Percentiles rank a stretch among this genome's conserved stretches.
Evolutionary conservation across 2,888 invertebrate genomes (phyloP).

Genomic region (Rotaria socialis): DNA sequence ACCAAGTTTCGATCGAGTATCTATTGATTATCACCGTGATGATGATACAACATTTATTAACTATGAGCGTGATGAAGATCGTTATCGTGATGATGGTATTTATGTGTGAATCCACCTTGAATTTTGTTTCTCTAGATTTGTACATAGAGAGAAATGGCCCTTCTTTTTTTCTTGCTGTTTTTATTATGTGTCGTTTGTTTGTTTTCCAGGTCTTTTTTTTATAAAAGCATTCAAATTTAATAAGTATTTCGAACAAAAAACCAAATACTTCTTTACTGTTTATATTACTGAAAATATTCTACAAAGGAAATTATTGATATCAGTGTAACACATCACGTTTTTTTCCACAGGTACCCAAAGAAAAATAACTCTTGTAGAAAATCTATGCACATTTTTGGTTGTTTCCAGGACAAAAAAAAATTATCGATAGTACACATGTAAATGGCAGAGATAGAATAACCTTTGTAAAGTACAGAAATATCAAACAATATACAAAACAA

Average conservation of each 20-base stretch:
- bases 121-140: not conserved
- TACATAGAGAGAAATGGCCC: not conserved
- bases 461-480: too few relatives aligned
- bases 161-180: not conserved
- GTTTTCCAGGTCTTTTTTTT: not conserved
- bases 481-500: too few relatives aligned
- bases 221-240: not conserved
- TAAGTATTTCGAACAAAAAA: not conserved
- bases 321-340: too few relatives aligned
- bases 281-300: too few relatives aligned
- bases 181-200: not conserved
- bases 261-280: too few relatives aligned
- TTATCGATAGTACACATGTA: too few relatives aligned
- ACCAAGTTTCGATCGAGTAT: not conserved
- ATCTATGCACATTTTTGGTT: too few relatives aligned
- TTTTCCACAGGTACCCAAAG: too few relatives aligned
- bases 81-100: conserved; percentile 16
- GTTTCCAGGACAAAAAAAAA: too few relatives aligned
- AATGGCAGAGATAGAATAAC: too few relatives aligned
- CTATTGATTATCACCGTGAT: not conserved
- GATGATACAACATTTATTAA: not conserved
- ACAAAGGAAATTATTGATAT: too few relatives aligned
- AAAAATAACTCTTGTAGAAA: too few relatives aligned
- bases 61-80: conserved; percentile 6
- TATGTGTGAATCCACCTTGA: conserved; percentile 4